phyloP scores from a whole-genome alignment of 2,113 vertebrate genomes.

The Pleuronectes platessa region DNA sequence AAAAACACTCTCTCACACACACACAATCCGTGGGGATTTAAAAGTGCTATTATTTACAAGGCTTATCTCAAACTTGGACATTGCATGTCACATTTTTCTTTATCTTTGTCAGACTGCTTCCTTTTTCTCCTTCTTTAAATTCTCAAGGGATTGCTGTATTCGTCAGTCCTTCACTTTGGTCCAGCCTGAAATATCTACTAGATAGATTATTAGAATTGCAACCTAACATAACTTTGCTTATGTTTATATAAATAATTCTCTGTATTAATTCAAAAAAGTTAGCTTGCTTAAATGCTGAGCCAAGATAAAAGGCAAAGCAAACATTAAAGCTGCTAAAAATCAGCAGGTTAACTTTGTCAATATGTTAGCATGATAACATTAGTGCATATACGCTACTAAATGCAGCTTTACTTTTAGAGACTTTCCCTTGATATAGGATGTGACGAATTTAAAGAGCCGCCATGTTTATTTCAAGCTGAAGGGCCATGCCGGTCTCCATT shows the following conservation, averaged over 20 bases:
- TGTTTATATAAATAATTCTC: too few relatives aligned
- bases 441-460: neutral
- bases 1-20: neutral
- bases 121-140: neutral
- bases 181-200: too few relatives aligned
- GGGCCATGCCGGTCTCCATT: slow-evolving; percentile 13
- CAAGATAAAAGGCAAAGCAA: too few relatives aligned
- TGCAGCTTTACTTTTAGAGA: neutral
- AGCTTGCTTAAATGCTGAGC: too few relatives aligned
- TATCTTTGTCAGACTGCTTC: neutral
- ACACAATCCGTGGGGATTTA: neutral
- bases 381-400: too few relatives aligned
- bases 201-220: too few relatives aligned
- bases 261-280: too few relatives aligned
- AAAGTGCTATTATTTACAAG: slow-evolving; percentile 36
- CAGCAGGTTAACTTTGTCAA: too few relatives aligned
- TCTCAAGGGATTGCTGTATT: neutral
- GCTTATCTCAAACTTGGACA: slow-evolving; percentile 3
- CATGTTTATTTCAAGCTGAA: slow-evolving; percentile 2
- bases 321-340: too few relatives aligned
- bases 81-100: neutral
- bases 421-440: neutral
- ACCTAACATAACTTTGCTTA: too few relatives aligned
- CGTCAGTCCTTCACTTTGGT: neutral
- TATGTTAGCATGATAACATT: too few relatives aligned